Evolutionary conservation across 1,140 invertebrate genomes (phyloP).

Genomic region (Batillaria attramentaria): DNA sequence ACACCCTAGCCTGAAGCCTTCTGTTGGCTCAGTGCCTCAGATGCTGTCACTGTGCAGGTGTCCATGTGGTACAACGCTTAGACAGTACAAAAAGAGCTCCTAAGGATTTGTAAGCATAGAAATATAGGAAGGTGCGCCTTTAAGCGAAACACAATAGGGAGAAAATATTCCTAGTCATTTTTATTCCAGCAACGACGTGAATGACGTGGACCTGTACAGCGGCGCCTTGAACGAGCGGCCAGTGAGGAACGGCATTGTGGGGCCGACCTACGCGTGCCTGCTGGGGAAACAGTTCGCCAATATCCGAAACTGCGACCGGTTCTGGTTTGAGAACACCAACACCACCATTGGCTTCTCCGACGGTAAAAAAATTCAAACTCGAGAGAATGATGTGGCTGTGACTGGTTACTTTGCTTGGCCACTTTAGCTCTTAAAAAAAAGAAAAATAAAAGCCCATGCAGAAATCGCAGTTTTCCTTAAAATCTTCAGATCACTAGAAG

Average conservation of each 20-base stretch:
- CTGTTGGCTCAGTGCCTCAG: too few species aligned
- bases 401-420: too few species aligned
- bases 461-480: too few species aligned
- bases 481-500: too few species aligned
- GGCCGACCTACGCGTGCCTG: constrained; percentile 96
- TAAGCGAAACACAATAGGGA: neutral
- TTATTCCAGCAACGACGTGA: constrained; percentile 55
- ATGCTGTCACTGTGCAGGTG: too few species aligned
- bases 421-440: too few species aligned
- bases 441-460: too few species aligned
- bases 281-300: constrained; percentile 94
- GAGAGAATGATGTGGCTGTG: too few species aligned
- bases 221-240: constrained; percentile 86
- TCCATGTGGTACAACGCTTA: too few species aligned
- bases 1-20: too few species aligned
- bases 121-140: neutral
- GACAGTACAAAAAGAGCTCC: too few species aligned
- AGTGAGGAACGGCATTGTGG: constrained; percentile 87
- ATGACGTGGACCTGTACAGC: constrained; percentile 86
- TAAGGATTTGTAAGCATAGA: too few species aligned
- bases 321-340: constrained; percentile 90
- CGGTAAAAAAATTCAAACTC: neutral
- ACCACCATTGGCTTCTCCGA: constrained; percentile 15
- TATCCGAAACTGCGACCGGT: constrained; percentile 90
- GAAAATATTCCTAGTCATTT: neutral